These are phyloP conservation scores for Cheilosia urbana DNA, from an alignment of 2,888 invertebrate species.

Conservation along the genomic window DNA sequence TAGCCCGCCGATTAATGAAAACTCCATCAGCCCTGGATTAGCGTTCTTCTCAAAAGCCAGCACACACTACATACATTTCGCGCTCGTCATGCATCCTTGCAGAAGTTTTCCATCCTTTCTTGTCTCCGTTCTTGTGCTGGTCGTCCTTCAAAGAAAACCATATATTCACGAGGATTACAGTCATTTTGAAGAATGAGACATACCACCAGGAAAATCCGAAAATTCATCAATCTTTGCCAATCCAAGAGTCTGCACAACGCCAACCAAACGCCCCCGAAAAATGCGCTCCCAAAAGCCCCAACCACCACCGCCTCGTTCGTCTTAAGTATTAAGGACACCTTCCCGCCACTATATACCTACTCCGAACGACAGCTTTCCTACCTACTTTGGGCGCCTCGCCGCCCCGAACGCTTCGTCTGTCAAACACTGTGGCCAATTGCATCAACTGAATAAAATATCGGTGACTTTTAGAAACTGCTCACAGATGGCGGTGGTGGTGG, in stretches of 20 bases:
- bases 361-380: slow-evolving; percentile 39
- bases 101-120: slow-evolving; percentile 26
- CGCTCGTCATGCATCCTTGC: slow-evolving; percentile 27
- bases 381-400: slow-evolving; percentile 37
- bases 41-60: not conserved
- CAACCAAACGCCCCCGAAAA: slow-evolving; percentile 54
- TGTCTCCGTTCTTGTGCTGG: slow-evolving; percentile 1
- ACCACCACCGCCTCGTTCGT: slow-evolving; percentile 9
- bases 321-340: slow-evolving; percentile 50
- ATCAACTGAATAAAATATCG: slow-evolving; percentile 74
- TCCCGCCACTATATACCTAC: slow-evolving; percentile 6
- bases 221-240: slow-evolving; percentile 75
- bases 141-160: slow-evolving; percentile 66
- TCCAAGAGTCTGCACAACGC: slow-evolving; percentile 58
- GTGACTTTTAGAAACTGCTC: slow-evolving; percentile 72
- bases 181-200: slow-evolving; percentile 71
- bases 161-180: slow-evolving; percentile 74
- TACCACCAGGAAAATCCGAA: slow-evolving; percentile 69
- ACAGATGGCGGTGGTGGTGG: slow-evolving; percentile 35
- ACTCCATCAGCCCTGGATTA: slow-evolving; percentile 45
- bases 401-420: slow-evolving; percentile 53
- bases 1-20: slow-evolving; percentile 50
- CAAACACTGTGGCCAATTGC: slow-evolving; percentile 74
- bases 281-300: slow-evolving; percentile 23
- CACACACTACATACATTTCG: not conserved